Base-by-base conservation (phyloP, 2,797 vertebrate genomes). In the Ficedula albicollis region DNA sequence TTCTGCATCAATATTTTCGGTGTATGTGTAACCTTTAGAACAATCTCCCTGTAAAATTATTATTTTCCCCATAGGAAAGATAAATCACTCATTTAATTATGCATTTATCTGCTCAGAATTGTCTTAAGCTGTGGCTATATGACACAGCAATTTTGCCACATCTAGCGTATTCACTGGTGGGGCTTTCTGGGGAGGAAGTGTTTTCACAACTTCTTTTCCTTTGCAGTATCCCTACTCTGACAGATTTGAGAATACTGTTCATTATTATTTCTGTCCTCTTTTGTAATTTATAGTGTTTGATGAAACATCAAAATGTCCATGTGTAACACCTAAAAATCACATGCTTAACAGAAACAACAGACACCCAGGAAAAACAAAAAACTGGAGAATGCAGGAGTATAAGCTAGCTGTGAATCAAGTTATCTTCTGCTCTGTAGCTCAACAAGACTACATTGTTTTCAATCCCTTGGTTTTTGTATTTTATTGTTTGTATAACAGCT, bases 1-100 rank as follows among this genome's bases (percentile, higher is more conserved):
- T 96, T 92, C 96, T 86, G 38, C 85, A 64, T 76, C 78, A 79
- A 70, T 68, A 90, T 89, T 95, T 69, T 73, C 87, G 92, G 94
- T 59, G 58, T 80, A 96, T 36, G 41, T 86, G 51, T 92, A 93
- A 95, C 84, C 75, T 94, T 89, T 89, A 78, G 10, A 84, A 59
- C 21, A 91, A 38, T 29, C 48, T 85, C 84, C 19, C 32, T 62
- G 51, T 41, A 86, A 76, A 95, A 95, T 84, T 12, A 92, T 92
- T 89, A 80, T 85, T 92, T 60, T 54, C 25, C 44, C 66, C 49
- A 77, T 4, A 90, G 67, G 82, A 95, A 96, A 82, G 78, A 75
- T 25, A 48, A 75, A 90, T 68, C 62, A 87, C 48, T 93, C 67
- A 80, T 95, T 48, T 56, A 84, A 41, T 87, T 54, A 90, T 25